A percentile compares a stretch with the other conserved stretches of the same genome.
phyloP scores from a whole-genome alignment of 2,888 invertebrate genomes.

The Acanthosepion esculentum region DNA sequence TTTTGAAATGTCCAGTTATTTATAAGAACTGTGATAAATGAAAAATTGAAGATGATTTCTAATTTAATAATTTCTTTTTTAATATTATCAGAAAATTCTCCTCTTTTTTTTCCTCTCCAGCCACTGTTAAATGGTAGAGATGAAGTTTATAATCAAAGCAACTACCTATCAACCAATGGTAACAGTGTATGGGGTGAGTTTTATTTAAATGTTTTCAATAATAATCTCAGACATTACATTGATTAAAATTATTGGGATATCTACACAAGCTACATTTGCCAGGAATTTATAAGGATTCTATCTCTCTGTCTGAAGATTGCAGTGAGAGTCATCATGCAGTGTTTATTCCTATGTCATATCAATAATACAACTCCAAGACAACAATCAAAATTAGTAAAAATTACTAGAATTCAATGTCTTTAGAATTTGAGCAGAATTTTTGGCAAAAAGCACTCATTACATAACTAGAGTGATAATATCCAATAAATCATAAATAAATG shows the following conservation, averaged over 20 bases:
- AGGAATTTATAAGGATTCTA: not conserved
- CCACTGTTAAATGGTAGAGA: constrained; percentile 56
- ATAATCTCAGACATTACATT: not conserved
- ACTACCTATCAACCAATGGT: constrained; percentile 51
- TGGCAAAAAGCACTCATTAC: too few relatives aligned
- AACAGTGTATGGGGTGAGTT: constrained; percentile 58
- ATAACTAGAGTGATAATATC: too few relatives aligned
- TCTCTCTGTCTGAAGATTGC: not conserved
- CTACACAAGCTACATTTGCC: not conserved
- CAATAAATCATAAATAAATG: too few relatives aligned
- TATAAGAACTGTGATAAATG: not conserved
- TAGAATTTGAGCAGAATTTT: too few relatives aligned
- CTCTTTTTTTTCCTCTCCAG: constrained; percentile 51
- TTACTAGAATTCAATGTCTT: too few relatives aligned
- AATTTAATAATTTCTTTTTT: not conserved
- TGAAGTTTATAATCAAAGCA: constrained; percentile 52
- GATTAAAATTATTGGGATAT: not conserved
- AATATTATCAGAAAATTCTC: not conserved
- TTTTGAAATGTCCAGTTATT: not conserved
- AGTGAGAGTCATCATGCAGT: too few relatives aligned
- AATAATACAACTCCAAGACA: too few relatives aligned
- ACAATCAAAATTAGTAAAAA: too few relatives aligned
- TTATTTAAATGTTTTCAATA: not conserved
- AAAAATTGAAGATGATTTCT: not conserved
- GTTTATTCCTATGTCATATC: too few relatives aligned